Conservation (phyloP, 2,113 vertebrate species). For the Calypte anna region DNA sequence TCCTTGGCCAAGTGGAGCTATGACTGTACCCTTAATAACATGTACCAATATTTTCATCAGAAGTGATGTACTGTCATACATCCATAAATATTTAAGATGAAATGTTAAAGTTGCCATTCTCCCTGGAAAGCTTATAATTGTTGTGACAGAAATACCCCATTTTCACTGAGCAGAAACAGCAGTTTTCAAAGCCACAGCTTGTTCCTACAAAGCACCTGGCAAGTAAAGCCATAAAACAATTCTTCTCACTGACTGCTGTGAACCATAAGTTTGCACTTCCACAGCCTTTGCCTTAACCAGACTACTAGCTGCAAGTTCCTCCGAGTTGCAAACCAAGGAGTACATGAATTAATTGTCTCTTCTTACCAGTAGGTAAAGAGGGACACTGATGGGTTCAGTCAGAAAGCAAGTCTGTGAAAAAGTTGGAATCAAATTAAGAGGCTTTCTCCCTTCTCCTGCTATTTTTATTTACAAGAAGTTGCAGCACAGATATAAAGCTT, state of each 20-base stretch:
- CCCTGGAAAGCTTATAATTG: neutral
- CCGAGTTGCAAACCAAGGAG: neutral
- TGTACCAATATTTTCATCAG: neutral
- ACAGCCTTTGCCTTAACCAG: neutral
- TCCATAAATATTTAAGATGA: neutral
- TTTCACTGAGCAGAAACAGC: neutral
- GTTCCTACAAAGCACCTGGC: neutral
- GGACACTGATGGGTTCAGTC: neutral
- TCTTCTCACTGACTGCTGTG: neutral
- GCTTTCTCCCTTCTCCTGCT: neutral
- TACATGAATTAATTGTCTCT: neutral
- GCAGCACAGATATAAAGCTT: neutral
- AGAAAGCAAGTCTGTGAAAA: neutral
- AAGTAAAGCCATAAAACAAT: neutral
- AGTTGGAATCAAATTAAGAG: neutral
- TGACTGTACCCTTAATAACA: neutral
- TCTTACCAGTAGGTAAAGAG: neutral
- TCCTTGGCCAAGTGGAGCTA: neutral
- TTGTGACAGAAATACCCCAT: neutral
- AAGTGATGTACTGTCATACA: neutral
- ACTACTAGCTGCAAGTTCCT: neutral
- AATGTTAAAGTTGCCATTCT: neutral
- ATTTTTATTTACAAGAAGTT: neutral
- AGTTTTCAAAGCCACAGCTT: neutral
- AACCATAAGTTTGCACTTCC: neutral